Base-by-base conservation (phyloP, 2,888 invertebrate species). In the Ferrisia virgata region DNA sequence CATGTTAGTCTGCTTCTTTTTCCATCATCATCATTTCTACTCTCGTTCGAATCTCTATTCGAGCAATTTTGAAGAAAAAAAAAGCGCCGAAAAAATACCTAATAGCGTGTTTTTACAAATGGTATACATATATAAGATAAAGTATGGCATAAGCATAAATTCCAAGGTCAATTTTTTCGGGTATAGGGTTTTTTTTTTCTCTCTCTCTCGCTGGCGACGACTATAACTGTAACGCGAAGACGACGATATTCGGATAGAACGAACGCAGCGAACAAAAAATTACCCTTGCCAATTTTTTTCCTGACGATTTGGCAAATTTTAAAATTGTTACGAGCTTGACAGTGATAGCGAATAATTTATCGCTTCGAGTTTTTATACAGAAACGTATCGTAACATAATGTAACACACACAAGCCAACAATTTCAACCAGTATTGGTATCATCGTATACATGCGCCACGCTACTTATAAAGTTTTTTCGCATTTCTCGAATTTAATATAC, bases 281-380 rank as follows among this genome's bases (percentile, higher is more conserved):
- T 58, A 47, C 47, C 58, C 18, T 25, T 58, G 58, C 58, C 58
- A 58, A 58, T 58, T 58, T 58, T 58, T 58, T 58, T 58, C 58
- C 58, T 25, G 58, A 58, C 58, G 25, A 58, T 58, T 58, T 58
- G 58, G 58, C 58, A 25, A 58, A 58, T 58, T 58, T 58, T 25
- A 58, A 58, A 58, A 58, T 58, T 58, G 58, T 58, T 58, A 58
- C 58, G 58, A 25, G 58, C 25, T 58, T 58, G 58, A 58, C 58
- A 58, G 58, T 58, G 58, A 58, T 58, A 58, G 58, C 58, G 58
- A 58, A 25, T 58, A 58, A 58, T 58, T 58, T 58, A 58, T 58
- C 58, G 58, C 13, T 58, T 58, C 58, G 58, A 58, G 58, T 25
- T 9, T 58, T 25, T 25, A 2, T 58, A 9, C 58, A 25, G n/a